Conservation (phyloP, 2,113 vertebrate genomes). For the Siniperca knerii region DNA sequence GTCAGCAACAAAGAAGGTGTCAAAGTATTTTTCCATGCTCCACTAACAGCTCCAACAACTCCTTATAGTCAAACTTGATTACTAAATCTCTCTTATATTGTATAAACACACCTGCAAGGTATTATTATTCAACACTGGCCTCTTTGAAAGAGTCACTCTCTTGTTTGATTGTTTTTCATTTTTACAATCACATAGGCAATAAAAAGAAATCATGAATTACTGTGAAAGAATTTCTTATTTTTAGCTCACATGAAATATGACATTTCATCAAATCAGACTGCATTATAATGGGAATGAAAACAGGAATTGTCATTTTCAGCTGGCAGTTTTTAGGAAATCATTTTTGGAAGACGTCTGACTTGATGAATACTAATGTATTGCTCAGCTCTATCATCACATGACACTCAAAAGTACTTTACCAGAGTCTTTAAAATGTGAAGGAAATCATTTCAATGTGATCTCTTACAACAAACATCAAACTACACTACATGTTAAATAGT, state of each 20-base stretch:
- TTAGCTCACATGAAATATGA: not conserved
- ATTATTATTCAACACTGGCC: not conserved
- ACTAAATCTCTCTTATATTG: not conserved
- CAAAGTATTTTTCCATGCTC: slow-evolving; percentile 15
- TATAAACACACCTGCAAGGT: slow-evolving; percentile 7
- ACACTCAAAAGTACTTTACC: too few species aligned
- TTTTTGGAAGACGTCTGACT: not conserved
- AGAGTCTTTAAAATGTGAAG: not conserved
- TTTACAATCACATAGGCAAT: not conserved
- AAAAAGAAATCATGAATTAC: too few species aligned
- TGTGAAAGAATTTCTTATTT: not conserved
- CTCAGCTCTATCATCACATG: not conserved
- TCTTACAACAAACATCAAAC: not conserved
- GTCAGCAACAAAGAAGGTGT: slow-evolving; percentile 14
- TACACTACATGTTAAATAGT: not conserved
- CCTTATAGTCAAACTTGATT: not conserved
- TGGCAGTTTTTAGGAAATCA: not conserved
- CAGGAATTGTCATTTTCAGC: not conserved
- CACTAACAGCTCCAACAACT: slow-evolving; percentile 3
- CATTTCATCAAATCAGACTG: not conserved
- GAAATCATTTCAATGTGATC: not conserved
- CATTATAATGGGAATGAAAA: not conserved
- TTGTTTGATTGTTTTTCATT: not conserved
- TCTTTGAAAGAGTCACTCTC: not conserved
- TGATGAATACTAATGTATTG: not conserved